Evolutionary conservation across 2,797 vertebrate genomes (phyloP).

Genomic region (Todus mexicanus): DNA sequence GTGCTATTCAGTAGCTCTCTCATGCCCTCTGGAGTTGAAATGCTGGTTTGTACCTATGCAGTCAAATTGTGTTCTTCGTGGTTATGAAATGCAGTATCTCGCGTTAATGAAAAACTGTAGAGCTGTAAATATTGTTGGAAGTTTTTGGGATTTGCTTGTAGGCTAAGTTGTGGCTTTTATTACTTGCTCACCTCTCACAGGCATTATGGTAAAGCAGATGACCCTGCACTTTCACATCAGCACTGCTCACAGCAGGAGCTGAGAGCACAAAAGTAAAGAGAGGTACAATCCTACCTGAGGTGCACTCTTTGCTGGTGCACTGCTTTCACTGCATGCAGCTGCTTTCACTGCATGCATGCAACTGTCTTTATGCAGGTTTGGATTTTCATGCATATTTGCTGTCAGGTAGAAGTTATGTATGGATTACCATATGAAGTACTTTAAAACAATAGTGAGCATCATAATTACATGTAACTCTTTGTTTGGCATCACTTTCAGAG

Average conservation of each 20-base stretch:
- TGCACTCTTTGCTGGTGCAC: background rate
- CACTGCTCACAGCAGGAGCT: background rate
- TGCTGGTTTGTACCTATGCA: background rate
- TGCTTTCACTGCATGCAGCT: background rate
- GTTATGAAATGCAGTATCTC: background rate
- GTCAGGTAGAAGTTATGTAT: background rate
- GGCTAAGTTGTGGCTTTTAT: background rate
- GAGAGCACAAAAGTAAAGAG: background rate
- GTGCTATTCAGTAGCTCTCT: constrained; percentile 44
- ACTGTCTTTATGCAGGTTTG: background rate
- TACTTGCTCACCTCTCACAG: background rate
- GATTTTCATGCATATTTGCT: background rate
- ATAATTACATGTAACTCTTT: background rate
- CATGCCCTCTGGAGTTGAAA: constrained; percentile 61
- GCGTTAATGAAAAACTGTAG: background rate
- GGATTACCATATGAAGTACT: background rate
- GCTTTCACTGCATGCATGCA: background rate
- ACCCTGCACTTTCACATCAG: background rate
- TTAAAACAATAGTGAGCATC: background rate
- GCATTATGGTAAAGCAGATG: background rate
- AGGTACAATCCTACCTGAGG: background rate
- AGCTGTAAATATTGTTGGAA: background rate
- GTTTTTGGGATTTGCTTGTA: background rate
- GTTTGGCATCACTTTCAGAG: background rate
- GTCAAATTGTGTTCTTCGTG: background rate